Evolutionary conservation across 2,113 vertebrate genomes (phyloP).

Genomic region (Thomomys bottae): DNA sequence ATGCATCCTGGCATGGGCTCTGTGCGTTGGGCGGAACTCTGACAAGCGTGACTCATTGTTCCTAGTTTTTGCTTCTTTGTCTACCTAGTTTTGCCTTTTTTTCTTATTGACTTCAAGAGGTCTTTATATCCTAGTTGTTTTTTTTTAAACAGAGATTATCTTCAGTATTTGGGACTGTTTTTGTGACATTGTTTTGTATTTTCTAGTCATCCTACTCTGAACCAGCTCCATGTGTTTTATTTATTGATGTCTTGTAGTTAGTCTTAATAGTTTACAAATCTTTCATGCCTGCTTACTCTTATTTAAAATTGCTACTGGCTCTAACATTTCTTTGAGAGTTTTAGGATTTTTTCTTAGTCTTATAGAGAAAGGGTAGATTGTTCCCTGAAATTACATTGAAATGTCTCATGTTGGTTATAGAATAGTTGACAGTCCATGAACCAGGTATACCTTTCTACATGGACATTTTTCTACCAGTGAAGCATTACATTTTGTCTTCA

Average conservation of each 20-base stretch:
- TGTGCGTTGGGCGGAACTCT: no score
- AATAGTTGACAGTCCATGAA: neutral
- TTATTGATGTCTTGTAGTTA: neutral
- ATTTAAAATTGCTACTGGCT: neutral
- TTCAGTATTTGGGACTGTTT: neutral
- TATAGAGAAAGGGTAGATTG: neutral
- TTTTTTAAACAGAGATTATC: neutral
- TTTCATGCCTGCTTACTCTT: neutral
- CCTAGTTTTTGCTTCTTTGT: neutral
- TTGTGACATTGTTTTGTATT: neutral
- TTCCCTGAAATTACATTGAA: neutral
- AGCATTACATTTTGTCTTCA: neutral
- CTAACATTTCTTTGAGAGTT: neutral
- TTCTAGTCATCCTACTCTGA: neutral
- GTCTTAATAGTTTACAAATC: no score
- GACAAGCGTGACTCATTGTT: no score
- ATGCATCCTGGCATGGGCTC: no score
- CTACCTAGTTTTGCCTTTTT: slow-evolving; percentile 7
- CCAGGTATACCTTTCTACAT: neutral
- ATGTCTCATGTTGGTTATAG: neutral
- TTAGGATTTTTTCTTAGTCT: neutral
- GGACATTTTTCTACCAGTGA: neutral
- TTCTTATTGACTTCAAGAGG: no score
- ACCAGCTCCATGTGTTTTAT: neutral
- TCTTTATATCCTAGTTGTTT: neutral